Percentiles rank a stretch among this genome's conserved stretches.
These are phyloP conservation scores for Micromys minutus DNA, from an alignment of 2,113 vertebrate species.

Conservation along the genomic window DNA sequence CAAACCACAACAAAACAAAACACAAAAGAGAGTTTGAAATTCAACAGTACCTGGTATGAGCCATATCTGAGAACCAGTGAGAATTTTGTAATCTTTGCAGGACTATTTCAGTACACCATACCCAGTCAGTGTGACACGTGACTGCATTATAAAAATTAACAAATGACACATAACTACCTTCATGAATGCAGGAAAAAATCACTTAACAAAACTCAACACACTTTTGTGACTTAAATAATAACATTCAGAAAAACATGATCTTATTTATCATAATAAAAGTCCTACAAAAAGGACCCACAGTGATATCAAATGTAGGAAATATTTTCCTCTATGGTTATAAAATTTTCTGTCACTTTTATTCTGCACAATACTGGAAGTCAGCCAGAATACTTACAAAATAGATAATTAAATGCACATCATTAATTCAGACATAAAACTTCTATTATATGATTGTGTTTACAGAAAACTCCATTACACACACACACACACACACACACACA, in stretches of 20 bases:
- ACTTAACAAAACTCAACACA: neutral
- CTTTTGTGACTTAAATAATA: neutral
- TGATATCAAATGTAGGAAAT: neutral
- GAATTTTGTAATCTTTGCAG: neutral
- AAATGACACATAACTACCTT: neutral
- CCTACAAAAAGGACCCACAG: neutral
- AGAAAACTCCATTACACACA: neutral
- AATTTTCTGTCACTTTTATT: neutral
- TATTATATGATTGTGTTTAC: neutral
- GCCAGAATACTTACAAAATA: neutral
- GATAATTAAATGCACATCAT: neutral
- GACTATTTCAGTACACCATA: neutral
- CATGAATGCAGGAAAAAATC: neutral
- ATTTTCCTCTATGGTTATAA: neutral
- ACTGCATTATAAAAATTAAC: neutral
- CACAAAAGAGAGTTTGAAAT: neutral
- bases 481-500: too few species aligned
- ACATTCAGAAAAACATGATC: neutral
- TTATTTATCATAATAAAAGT: neutral
- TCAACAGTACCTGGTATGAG: neutral
- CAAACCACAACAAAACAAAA: neutral
- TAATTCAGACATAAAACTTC: neutral
- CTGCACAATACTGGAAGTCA: neutral
- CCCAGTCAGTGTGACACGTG: neutral
- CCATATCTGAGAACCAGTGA: neutral